Evolutionary conservation across 2,888 invertebrate species (phyloP).

Genomic region (Arctia plantaginis): DNA sequence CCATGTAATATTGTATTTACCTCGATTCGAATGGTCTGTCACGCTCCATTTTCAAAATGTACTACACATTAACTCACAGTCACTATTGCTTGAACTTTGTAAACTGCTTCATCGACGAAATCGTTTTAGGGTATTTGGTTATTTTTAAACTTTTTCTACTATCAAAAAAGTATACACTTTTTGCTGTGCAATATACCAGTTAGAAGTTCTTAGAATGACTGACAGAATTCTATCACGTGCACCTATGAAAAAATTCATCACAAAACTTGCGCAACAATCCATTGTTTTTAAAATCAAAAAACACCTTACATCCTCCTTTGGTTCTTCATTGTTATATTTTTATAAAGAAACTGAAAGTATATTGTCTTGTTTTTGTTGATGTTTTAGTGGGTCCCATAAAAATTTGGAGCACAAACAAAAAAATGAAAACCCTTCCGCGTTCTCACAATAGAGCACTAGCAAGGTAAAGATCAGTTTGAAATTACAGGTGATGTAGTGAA

Average conservation of each 20-base stretch:
- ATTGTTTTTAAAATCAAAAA: slow-evolving; percentile 81
- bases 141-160: slow-evolving; percentile 57
- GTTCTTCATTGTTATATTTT: slow-evolving; percentile 66
- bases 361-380: slow-evolving; percentile 78
- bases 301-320: slow-evolving; percentile 74
- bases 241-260: slow-evolving; percentile 55
- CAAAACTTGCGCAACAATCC: slow-evolving; percentile 73
- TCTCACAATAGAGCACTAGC: slow-evolving; percentile 65
- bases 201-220: slow-evolving; percentile 66
- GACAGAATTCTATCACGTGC: slow-evolving; percentile 52
- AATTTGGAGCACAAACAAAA: slow-evolving; percentile 82
- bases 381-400: slow-evolving; percentile 75
- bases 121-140: slow-evolving; percentile 47
- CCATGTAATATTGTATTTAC: slow-evolving; percentile 47
- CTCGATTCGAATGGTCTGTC: slow-evolving; percentile 36
- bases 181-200: slow-evolving; percentile 47
- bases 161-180: slow-evolving; percentile 63
- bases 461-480: slow-evolving; percentile 76
- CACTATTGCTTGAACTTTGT: slow-evolving; percentile 45
- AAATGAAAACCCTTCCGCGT: slow-evolving; percentile 81
- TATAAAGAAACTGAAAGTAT: slow-evolving; percentile 86
- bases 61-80: slow-evolving; percentile 43
- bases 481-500: slow-evolving; percentile 85
- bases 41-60: slow-evolving; percentile 32
- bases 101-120: slow-evolving; percentile 50